Evolutionary conservation across 2,888 invertebrate species (phyloP).

Genomic region (Phortica magna): DNA sequence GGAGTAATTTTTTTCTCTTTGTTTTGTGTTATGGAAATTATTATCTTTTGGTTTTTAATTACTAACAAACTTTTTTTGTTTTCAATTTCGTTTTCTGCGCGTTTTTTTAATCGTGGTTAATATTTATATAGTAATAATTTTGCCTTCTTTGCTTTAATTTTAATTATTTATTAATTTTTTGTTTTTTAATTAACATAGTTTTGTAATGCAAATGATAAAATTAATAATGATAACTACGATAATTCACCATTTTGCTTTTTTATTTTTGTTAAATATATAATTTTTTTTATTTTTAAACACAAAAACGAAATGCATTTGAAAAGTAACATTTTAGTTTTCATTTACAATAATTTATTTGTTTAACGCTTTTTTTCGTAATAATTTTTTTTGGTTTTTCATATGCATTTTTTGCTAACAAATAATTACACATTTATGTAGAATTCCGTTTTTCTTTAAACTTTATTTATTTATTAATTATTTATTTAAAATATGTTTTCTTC

Average conservation of each 20-base stretch:
- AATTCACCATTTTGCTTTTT: constrained; percentile 1
- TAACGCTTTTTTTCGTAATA: constrained; percentile 29
- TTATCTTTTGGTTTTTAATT: constrained; percentile 8
- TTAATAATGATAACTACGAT: not conserved
- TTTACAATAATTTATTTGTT: constrained; percentile 34
- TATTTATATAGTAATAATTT: too few species aligned
- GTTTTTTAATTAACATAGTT: not conserved
- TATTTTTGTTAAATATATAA: not conserved
- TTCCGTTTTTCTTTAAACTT: constrained; percentile 15
- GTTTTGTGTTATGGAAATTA: constrained; percentile 22
- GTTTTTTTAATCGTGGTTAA: too few species aligned
- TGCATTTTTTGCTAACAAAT: constrained; percentile 56
- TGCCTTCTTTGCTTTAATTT: too few species aligned
- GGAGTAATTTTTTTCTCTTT: constrained; percentile 20
- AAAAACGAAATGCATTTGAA: too few species aligned
- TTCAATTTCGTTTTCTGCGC: not conserved
- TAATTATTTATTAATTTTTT: not conserved
- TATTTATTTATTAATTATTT: constrained; percentile 23
- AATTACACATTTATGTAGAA: constrained; percentile 54
- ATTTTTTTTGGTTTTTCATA: constrained; percentile 30
- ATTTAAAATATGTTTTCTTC: not conserved
- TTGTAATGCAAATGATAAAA: not conserved
- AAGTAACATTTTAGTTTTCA: not conserved
- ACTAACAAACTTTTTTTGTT: constrained; percentile 32
- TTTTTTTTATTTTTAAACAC: not conserved